Evolutionary conservation across 2,888 invertebrate species (phyloP), one percentile per base, ranked within the genome.

Genomic region (Parnassius apollo): DNA sequence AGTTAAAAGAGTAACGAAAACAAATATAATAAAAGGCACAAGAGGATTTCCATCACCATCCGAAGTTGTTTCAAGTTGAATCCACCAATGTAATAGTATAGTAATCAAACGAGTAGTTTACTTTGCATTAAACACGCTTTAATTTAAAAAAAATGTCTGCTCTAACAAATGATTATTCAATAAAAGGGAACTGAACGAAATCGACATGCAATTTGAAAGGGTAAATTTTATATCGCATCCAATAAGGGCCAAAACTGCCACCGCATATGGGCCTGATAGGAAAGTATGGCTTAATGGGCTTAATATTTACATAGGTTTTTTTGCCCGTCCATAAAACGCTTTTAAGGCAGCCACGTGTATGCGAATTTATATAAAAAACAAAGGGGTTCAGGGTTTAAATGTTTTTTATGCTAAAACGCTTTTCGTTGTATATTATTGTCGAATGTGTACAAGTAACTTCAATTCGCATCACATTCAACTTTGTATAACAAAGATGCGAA

Each of bases 401-500:
- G 72, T 74, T 75, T 71, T 71, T 71, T 71, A 72, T 71, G 69
- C 71, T 69, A 69, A 75, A 75, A 50, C 49, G 49, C 46, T 76
- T 78, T 75, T 72, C 70, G 70, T 77, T 77, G 77, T 77, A 78
- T 83, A 84, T 85, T 83, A 83, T 86, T 81, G 80, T 79, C 77
- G 82, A 85, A 86, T 86, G 84, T 84, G 81, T 77, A 84, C 80
- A 77, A 81, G 80, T 82, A 82, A 83, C 81, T 86, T 86, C 86
- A 82, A 85, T 86, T 83, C 82, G 76, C 83, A 86, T 88, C 88
- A 85, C 85, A 86, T 81, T 75, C 80, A 81, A 83, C 85, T 88
- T 86, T 88, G 86, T 87, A 87, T 89, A 89, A 89, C 89, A 89
- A 90, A 89, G 88, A 89, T 87, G 84, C 81, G 88, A 88, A 88